These are phyloP conservation scores for Lobophora halterata DNA, from an alignment of 2,888 invertebrate genomes.

Conservation along the genomic window DNA sequence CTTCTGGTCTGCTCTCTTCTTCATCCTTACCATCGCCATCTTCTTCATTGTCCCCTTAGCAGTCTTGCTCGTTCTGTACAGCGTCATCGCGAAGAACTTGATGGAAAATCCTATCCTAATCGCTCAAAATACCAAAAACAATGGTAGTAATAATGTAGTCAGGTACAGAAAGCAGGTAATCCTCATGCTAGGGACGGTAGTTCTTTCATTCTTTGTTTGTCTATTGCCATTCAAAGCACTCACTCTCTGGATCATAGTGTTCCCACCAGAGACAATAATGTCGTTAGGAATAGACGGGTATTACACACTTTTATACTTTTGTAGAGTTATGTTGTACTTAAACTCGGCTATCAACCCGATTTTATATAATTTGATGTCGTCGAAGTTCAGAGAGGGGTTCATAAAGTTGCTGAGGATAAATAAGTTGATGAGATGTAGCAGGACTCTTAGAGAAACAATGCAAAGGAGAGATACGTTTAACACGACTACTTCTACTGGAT, in stretches of 20 bases:
- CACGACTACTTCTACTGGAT: conserved; percentile 82
- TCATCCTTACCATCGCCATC: conserved; percentile 88
- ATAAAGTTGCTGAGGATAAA: conserved; percentile 82
- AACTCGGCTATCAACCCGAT: conserved; percentile 96
- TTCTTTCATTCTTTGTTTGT: conserved; percentile 94
- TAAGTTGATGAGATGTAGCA: conserved; percentile 67
- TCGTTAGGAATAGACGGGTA: conserved; percentile 89
- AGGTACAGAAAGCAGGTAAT: conserved; percentile 91
- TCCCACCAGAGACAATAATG: conserved; percentile 84
- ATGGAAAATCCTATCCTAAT: conserved; percentile 89
- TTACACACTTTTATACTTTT: conserved; percentile 91
- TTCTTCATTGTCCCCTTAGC: conserved; percentile 93
- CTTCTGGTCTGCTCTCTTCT: conserved; percentile 89
- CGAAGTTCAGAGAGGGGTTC: conserved; percentile 93
- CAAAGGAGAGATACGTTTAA: conserved; percentile 85
- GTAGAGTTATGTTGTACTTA: conserved; percentile 92
- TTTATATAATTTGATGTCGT: conserved; percentile 94
- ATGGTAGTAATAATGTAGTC: conserved; percentile 79
- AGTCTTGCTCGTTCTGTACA: conserved; percentile 90
- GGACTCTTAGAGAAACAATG: conserved; percentile 74
- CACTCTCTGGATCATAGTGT: conserved; percentile 92
- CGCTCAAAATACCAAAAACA: conserved; percentile 79
- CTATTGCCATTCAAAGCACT: conserved; percentile 93
- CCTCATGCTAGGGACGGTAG: conserved; percentile 93
- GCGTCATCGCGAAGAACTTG: conserved; percentile 91